These are phyloP conservation scores for Sterrhoptilus dennistouni DNA, from an alignment of 2,113 vertebrate species.

Conservation along the genomic window DNA sequence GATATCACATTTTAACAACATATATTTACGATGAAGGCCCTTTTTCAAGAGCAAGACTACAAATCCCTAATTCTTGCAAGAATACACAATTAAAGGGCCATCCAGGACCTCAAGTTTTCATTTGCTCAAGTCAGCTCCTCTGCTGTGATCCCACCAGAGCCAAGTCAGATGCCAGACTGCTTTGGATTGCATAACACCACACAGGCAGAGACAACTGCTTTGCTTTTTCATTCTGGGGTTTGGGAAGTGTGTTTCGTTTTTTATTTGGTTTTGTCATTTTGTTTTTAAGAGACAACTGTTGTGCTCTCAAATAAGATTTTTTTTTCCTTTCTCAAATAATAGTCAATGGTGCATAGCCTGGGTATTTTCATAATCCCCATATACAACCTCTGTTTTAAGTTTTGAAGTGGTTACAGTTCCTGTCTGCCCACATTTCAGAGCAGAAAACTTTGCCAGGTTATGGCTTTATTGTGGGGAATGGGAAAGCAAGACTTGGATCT, in stretches of 20 bases:
- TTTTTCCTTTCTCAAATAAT: neutral
- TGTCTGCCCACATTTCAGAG: neutral
- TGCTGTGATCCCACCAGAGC: neutral
- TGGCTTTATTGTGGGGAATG: neutral
- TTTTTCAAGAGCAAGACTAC: neutral
- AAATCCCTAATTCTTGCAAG: neutral
- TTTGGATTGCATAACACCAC: neutral
- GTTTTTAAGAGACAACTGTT: neutral
- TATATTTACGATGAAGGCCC: neutral
- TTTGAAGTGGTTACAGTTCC: neutral
- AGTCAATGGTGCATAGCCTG: neutral
- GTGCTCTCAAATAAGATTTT: neutral
- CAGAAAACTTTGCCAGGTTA: neutral
- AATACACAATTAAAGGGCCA: neutral
- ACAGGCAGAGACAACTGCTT: neutral
- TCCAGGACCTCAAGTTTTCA: neutral
- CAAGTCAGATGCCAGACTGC: neutral
- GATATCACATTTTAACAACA: neutral
- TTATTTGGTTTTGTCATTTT: neutral
- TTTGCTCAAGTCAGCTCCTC: neutral
- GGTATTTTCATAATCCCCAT: neutral
- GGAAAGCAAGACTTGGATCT: neutral
- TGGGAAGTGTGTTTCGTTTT: neutral
- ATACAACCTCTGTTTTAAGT: neutral
- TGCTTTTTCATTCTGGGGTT: neutral